phyloP scores from a whole-genome alignment of 2,888 invertebrate genomes.

The Drosophila siamana region DNA sequence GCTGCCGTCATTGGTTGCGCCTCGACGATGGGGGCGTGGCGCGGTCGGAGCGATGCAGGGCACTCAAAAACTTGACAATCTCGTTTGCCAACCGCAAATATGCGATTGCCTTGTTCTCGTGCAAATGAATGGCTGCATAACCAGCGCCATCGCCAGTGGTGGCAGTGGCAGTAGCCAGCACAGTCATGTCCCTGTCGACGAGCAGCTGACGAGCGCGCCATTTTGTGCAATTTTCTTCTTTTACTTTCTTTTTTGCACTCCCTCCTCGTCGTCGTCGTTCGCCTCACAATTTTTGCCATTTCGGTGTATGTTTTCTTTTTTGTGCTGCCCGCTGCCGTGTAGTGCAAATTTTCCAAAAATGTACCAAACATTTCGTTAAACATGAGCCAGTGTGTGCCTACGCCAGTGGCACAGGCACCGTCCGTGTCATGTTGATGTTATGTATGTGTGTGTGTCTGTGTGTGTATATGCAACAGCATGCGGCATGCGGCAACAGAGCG shows the following conservation, averaged over 20 bases:
- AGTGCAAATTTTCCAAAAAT: constrained; percentile 75
- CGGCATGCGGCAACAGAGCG: constrained; percentile 36
- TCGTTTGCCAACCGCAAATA: constrained; percentile 77
- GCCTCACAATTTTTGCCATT: no score
- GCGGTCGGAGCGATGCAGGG: no score
- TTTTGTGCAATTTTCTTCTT: constrained; percentile 55
- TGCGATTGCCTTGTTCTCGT: constrained; percentile 78
- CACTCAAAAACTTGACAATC: constrained; percentile 77
- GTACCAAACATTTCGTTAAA: constrained; percentile 73
- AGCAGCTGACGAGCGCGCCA: constrained; percentile 58
- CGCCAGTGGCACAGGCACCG: not conserved
- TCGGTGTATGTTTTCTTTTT: not conserved
- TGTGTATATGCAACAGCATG: constrained; percentile 33
- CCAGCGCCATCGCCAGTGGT: not conserved
- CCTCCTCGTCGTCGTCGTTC: no score
- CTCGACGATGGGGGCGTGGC: no score
- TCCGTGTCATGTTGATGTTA: constrained; percentile 4
- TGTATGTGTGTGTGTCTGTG: constrained; percentile 14
- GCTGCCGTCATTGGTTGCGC: constrained; percentile 11
- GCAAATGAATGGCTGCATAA: constrained; percentile 69
- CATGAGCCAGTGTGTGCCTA: constrained; percentile 49
- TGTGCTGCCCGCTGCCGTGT: constrained; percentile 52
- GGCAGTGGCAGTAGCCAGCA: no score
- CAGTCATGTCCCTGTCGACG: constrained; percentile 32
- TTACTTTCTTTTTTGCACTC: constrained; percentile 11